Percentiles rank a stretch among this genome's conserved stretches.
Evolutionary conservation across 2,888 invertebrate species (phyloP).

Genomic region (Drosophila stalkeri): DNA sequence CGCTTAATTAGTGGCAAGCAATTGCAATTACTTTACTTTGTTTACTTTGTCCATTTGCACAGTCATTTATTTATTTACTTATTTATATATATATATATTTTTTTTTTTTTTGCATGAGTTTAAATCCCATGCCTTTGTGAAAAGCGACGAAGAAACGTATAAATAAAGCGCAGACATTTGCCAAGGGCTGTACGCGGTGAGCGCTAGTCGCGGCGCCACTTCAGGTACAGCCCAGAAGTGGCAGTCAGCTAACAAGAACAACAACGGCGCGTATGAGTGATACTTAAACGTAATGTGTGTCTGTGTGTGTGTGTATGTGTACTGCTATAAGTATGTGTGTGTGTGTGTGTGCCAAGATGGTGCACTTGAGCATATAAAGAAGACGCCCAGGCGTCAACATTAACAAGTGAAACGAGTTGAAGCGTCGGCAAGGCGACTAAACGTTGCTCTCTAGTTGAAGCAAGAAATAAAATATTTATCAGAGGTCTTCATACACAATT

Average conservation of each 20-base stretch:
- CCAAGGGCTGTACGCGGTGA: constrained; percentile 31
- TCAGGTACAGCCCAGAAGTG: constrained; percentile 52
- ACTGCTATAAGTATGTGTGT: constrained; percentile 13
- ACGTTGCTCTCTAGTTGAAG: constrained; percentile 16
- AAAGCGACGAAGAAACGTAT: neutral
- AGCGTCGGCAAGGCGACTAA: constrained; percentile 1
- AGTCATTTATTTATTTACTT: constrained; percentile 28
- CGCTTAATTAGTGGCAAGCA: constrained; percentile 62
- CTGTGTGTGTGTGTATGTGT: constrained; percentile 25
- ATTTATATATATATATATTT: constrained; percentile 14
- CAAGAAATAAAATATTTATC: neutral
- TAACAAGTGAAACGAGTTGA: constrained; percentile 29
- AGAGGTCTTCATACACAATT: no score
- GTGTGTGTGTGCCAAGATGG: constrained; percentile 55
- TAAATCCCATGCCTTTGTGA: constrained; percentile 11
- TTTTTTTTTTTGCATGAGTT: constrained; percentile 7
- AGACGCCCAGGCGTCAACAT: constrained; percentile 62
- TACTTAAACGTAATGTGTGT: constrained; percentile 61
- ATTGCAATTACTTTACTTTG: constrained; percentile 28
- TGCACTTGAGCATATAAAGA: constrained; percentile 67
- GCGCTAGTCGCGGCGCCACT: constrained; percentile 49
- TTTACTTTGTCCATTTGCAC: constrained; percentile 15
- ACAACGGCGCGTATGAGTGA: constrained; percentile 74
- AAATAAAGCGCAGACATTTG: constrained; percentile 56
- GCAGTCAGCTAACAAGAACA: constrained; percentile 37